Conservation (phyloP, 2,113 vertebrate genomes). For the Coptodon bakossiorum region DNA sequence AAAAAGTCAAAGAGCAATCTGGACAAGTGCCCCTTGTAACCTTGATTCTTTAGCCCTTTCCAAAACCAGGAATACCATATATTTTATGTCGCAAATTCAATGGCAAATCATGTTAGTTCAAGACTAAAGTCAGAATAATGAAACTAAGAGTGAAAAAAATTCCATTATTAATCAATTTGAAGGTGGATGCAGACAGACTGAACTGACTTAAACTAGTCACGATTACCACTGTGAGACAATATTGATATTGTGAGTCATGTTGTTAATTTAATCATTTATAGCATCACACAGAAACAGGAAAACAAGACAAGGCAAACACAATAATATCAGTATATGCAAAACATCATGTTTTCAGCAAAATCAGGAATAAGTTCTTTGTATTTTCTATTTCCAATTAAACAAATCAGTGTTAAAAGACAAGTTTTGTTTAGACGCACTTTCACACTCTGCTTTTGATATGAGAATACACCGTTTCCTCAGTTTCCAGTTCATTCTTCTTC, state of each 20-base stretch:
- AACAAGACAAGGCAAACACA: neutral
- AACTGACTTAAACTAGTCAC: neutral
- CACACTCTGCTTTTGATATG: rapidly evolving
- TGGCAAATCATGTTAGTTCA: rapidly evolving
- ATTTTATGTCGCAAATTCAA: rapidly evolving
- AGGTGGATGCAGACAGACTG: rapidly evolving
- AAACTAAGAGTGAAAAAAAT: neutral
- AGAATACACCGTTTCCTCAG: neutral
- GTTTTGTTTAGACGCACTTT: neutral
- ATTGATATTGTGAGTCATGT: neutral
- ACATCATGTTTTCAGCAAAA: rapidly evolving
- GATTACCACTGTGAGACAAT: neutral
- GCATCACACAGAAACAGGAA: rapidly evolving
- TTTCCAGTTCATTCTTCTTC: neutral
- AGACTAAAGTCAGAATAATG: neutral
- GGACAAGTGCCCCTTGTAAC: neutral
- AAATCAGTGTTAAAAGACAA: neutral
- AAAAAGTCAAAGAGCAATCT: neutral
- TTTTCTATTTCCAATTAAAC: rapidly evolving
- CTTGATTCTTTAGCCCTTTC: neutral
- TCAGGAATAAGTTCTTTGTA: neutral
- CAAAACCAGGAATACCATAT: rapidly evolving
- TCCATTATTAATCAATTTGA: rapidly evolving
- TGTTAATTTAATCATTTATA: rapidly evolving
- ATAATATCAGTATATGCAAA: rapidly evolving